Base-by-base conservation (phyloP, 2,113 vertebrate genomes). In the Indicator maculatus region DNA sequence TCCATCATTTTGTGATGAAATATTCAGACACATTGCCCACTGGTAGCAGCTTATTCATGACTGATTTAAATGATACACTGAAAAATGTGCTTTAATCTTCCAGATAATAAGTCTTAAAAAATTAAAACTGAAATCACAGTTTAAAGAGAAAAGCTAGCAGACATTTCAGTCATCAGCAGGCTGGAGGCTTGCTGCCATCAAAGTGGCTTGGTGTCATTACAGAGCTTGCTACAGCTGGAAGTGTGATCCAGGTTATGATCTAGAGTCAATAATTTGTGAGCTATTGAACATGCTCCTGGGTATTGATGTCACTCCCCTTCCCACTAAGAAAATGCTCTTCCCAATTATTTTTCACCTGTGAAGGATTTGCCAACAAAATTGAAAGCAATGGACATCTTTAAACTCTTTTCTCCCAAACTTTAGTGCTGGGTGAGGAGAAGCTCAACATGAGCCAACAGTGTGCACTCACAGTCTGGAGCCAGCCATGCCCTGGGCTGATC, bases 31-130 rank as follows among this genome's bases (percentile, higher is more conserved):
- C 61, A 31, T 69, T 94, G 96, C 86, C 95, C 89, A 94, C 72
- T 84, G 82, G 72, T 96, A 92, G 91, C 95, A 96, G 78, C 83
- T 93, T 94, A 94, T 90, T 95, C 83, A 82, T 91, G 93, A 96
- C 80, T 95, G 97, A 94, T 95, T 96, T 96, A 97, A 97, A 97
- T 96, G 90, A 97, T 97, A 97, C 52, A 73, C 88, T 93, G 47
- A 92, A 92, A 96, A 96, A 71, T 74, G 47, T 86, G 47, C 74
- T 97, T 97, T 97, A 93, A 95, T 98, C 91, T 97, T 93, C 94
- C 75, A 81, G 78, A 96, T 86, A 95, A 96, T 76, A 90, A 67
- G 59, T 94, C 77, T 95, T 97, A 28, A 97, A 97, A 98, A 96
- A 91, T 95, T 97, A 96, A 97, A 95, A 93, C 50, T 96, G 39